Conservation (phyloP, 2,113 vertebrate genomes). For the Psilopogon haemacephalus region DNA sequence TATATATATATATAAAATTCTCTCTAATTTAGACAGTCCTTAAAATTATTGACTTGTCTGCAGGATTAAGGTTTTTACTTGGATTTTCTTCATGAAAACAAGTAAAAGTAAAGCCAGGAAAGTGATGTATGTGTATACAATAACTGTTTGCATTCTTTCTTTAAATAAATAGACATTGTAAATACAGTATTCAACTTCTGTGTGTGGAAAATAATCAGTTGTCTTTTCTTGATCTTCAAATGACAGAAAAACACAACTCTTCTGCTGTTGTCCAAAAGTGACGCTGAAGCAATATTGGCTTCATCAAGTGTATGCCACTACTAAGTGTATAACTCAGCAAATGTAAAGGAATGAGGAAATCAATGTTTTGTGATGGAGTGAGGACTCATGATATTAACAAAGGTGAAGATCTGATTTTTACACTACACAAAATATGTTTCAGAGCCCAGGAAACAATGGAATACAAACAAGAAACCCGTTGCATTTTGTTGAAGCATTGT, state of each 20-base stretch:
- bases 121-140: not conserved
- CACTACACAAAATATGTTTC: not conserved
- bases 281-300: not conserved
- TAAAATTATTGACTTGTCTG: not conserved
- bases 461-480: not conserved
- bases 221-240: not conserved
- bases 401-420: not conserved
- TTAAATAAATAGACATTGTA: not conserved
- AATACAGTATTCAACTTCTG: not conserved
- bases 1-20: not conserved
- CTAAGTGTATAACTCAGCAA: not conserved
- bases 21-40: not conserved
- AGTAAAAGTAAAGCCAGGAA: not conserved
- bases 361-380: not conserved
- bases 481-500: not conserved
- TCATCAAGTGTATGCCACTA: not conserved
- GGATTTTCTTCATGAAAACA: not conserved
- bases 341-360: not conserved
- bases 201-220: not conserved
- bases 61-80: too few relatives aligned
- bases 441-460: not conserved
- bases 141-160: not conserved
- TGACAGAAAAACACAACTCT: not conserved
- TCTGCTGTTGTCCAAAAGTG: not conserved
- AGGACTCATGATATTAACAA: not conserved